Evolutionary conservation across 2,797 vertebrate genomes (phyloP).

Genomic region (Diplodus puntazzo): DNA sequence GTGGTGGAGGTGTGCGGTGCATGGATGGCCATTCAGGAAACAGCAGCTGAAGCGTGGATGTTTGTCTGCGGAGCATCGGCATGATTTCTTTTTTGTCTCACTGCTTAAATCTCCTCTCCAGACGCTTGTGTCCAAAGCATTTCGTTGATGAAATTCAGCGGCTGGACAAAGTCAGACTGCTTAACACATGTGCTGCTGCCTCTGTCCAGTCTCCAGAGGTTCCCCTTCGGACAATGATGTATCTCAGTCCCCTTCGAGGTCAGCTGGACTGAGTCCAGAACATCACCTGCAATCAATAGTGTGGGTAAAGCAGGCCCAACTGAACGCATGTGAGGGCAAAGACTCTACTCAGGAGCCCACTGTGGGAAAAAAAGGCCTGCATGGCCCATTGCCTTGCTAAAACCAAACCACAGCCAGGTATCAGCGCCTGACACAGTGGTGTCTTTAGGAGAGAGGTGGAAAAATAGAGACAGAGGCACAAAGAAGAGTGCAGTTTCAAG

Average conservation of each 20-base stretch:
- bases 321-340: conserved; percentile 80
- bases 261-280: conserved; percentile 86
- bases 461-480: conserved; percentile 37
- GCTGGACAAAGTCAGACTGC: conserved; percentile 61
- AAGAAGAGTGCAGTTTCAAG: background rate
- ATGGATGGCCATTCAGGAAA: conserved; percentile 51
- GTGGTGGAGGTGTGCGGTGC: conserved; percentile 51
- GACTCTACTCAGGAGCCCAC: conserved; percentile 79
- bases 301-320: conserved; percentile 88
- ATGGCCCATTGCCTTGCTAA: conserved; percentile 86
- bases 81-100: conserved; percentile 22
- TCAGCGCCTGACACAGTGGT: conserved; percentile 64
- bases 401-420: conserved; percentile 79
- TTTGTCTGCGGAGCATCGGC: conserved; percentile 33
- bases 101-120: background rate
- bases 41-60: conserved; percentile 35
- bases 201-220: conserved; percentile 80
- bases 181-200: conserved; percentile 67
- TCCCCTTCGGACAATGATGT: conserved; percentile 84
- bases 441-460: conserved; percentile 54
- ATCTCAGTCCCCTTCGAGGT: conserved; percentile 83
- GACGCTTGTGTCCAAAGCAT: conserved; percentile 32
- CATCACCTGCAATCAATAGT: conserved; percentile 88
- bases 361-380: conserved; percentile 81
- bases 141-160: conserved; percentile 63